phyloP scores from a whole-genome alignment of 2,888 invertebrate genomes.

The Gandaritis pyraliata region DNA sequence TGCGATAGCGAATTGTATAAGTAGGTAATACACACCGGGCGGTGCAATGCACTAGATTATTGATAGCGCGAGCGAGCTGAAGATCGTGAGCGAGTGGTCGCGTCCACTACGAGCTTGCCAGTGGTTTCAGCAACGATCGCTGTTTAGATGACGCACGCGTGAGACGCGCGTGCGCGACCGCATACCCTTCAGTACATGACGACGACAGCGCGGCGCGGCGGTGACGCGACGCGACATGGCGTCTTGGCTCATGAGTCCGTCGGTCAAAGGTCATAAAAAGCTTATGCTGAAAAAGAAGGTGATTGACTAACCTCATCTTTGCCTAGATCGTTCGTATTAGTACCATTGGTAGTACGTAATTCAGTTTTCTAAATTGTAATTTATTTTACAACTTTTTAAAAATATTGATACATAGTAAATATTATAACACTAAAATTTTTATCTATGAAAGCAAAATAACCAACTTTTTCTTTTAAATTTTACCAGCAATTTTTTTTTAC shows the following conservation, averaged over 20 bases:
- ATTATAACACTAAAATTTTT: too few species aligned
- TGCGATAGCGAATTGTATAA: slow-evolving; percentile 3
- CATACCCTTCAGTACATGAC: slow-evolving; percentile 38
- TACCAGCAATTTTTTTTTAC: too few species aligned
- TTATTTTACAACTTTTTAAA: too few species aligned
- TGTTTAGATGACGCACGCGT: slow-evolving; percentile 61
- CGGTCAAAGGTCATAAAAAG: slow-evolving; percentile 1
- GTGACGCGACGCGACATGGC: background rate
- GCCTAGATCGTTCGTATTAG: too few species aligned
- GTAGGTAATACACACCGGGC: background rate
- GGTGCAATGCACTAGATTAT: slow-evolving; percentile 10
- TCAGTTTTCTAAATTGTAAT: too few species aligned
- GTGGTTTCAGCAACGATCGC: slow-evolving; percentile 26
- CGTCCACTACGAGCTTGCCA: slow-evolving; percentile 30
- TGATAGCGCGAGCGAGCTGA: slow-evolving; percentile 19
- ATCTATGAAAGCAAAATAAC: too few species aligned
- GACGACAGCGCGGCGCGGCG: background rate
- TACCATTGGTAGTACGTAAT: too few species aligned
- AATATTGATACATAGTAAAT: too few species aligned
- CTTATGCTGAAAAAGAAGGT: too few species aligned
- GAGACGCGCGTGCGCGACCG: slow-evolving; percentile 64
- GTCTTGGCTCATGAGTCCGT: background rate
- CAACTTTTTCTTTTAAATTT: too few species aligned
- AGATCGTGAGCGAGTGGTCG: slow-evolving; percentile 29
- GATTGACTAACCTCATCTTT: too few species aligned